Percentiles rank a stretch among this genome's conserved stretches.
Conservation (phyloP, 35 echinoderm and acorn worm genomes). For the Apostichopus parvimensis region DNA sequence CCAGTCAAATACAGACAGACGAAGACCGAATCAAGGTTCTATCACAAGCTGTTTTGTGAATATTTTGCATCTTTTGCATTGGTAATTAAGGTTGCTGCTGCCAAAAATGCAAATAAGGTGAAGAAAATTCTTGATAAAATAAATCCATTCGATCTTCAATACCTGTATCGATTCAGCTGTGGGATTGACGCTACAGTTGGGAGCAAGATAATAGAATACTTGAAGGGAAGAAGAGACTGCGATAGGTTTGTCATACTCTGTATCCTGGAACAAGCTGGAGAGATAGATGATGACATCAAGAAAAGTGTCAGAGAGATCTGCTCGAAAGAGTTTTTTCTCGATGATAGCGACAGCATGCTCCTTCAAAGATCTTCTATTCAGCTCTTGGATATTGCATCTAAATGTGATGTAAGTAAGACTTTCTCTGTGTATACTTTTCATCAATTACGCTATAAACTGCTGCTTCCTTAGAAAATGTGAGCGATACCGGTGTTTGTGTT, state of each 20-base stretch:
- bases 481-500: no score
- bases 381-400: neutral
- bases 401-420: neutral
- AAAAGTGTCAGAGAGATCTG: neutral
- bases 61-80: neutral
- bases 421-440: no score
- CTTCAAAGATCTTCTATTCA: neutral
- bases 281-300: neutral
- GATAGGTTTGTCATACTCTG: neutral
- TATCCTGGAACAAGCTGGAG: neutral
- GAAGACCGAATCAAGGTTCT: neutral
- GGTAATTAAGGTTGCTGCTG: neutral
- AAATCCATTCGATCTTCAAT: neutral
- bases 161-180: neutral
- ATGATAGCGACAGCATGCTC: neutral
- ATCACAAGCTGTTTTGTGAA: neutral
- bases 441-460: no score
- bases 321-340: neutral
- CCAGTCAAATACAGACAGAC: no score
- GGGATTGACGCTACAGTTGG: neutral
- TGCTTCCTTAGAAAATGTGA: no score
- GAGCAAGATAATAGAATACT: neutral
- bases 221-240: neutral
- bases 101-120: neutral
- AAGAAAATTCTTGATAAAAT: neutral